Conservation (phyloP, 2,113 vertebrate species). For the Dendrocopos noguchii region DNA sequence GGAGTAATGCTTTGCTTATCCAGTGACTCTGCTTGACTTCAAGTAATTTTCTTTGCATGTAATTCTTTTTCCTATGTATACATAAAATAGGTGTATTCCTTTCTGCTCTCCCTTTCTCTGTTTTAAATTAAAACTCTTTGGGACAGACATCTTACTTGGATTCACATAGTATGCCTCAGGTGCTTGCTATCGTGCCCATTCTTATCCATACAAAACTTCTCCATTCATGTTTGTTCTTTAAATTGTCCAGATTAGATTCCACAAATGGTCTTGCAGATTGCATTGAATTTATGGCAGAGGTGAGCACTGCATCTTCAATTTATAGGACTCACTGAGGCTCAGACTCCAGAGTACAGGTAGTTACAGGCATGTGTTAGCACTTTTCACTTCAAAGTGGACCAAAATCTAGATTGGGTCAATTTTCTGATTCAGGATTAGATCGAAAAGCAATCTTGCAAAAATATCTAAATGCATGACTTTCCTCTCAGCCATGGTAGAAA, state of each 20-base stretch:
- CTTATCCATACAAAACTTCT: background rate
- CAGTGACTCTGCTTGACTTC: background rate
- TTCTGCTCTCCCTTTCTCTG: background rate
- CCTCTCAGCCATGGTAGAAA: background rate
- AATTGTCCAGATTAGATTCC: slow-evolving; percentile 3
- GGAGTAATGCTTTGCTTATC: background rate
- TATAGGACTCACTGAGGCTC: background rate
- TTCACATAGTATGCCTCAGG: background rate
- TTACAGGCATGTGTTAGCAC: background rate
- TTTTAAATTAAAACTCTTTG: background rate
- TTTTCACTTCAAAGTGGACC: background rate
- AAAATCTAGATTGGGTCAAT: background rate
- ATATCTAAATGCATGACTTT: background rate
- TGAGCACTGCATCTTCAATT: background rate
- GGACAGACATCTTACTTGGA: background rate
- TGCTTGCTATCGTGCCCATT: background rate
- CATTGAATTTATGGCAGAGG: background rate
- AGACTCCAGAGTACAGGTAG: background rate
- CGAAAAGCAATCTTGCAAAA: background rate
- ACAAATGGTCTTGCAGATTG: background rate
- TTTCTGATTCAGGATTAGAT: background rate
- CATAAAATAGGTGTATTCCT: background rate
- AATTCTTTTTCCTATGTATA: background rate
- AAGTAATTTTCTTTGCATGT: background rate
- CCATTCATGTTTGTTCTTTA: background rate